Evolutionary conservation across 2,888 invertebrate genomes (phyloP), one percentile per base, ranked within the genome.

Genomic region (Chymomyza procnemis): DNA sequence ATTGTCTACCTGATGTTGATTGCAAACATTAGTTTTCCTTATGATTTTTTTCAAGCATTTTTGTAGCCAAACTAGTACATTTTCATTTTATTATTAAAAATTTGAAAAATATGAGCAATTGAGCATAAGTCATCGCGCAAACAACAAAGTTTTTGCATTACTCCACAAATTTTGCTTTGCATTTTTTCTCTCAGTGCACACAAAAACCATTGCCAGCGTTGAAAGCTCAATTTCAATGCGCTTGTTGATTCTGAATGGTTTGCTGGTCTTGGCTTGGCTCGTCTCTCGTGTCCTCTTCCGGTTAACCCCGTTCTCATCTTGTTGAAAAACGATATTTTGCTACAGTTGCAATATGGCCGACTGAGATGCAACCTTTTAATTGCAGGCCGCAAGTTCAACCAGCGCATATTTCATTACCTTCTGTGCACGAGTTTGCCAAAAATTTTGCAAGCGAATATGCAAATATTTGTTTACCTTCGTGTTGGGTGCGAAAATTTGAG

Each of bases 191-290:
- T 2, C 34, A 41, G 34, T 41, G 34, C 12, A 3, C 34, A 41
- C 34, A 41, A 41, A 41, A 41, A 12, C 6, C 34, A 12, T 12
- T 41, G 34, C 21, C 21, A 16, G 26, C 41, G 47, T 26, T 26
- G 30, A 30, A 64, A 61, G 22, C 18, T 30, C n/a, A n/a, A n/a
- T n/a, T n/a, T n/a, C n/a, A n/a, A 8, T 62, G 62, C 62, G 62
- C 41, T 62, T 48, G 14, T n/a, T 26, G 48, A 16, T 61, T 50
- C 18, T 50, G 57, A 57, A 50, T 26, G 50, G 22, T 14, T n/a
- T 16, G 30, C 34, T 12, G 2, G 12, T 9, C 12, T 9, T 3
- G 12, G 34, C 12, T 9, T 3, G 12, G 34, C 34, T 41, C 34
- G 26, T 5, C 26, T 4, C 26, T 26, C 26, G 4, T 26, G 26